Evolutionary conservation across 2,113 vertebrate species (phyloP).

Genomic region (Hippocampus guttulatus): DNA sequence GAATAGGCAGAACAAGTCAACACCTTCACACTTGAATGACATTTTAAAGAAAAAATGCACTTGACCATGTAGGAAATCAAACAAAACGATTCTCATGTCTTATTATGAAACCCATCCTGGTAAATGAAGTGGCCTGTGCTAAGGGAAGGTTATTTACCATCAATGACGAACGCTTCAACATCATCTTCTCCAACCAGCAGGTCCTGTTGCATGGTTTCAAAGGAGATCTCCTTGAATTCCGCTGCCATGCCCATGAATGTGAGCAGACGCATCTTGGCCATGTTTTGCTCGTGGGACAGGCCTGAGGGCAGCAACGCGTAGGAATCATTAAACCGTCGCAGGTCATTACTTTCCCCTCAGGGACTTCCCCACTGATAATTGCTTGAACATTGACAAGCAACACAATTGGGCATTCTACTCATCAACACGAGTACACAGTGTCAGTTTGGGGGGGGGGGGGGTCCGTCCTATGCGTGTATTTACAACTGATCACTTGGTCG

Average conservation of each 20-base stretch:
- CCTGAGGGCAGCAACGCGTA: slow-evolving; percentile 73
- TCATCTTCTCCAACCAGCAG: slow-evolving; percentile 92
- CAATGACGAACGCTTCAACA: slow-evolving; percentile 97
- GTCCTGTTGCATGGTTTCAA: slow-evolving; percentile 95
- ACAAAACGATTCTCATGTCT: background rate
- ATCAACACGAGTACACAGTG: slow-evolving; percentile 56
- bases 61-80: background rate
- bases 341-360: slow-evolving; percentile 82
- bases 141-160: slow-evolving; percentile 74
- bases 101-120: background rate
- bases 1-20: background rate
- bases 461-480: slow-evolving; percentile 67
- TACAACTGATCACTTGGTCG: slow-evolving; percentile 71
- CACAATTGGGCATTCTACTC: slow-evolving; percentile 80
- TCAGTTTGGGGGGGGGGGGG: slow-evolving; percentile 43
- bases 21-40: background rate
- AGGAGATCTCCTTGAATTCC: slow-evolving; percentile 94
- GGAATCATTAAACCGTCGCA: slow-evolving; percentile 69
- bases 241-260: slow-evolving; percentile 99
- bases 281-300: slow-evolving; percentile 92
- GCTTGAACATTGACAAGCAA: slow-evolving; percentile 72
- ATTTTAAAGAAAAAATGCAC: background rate
- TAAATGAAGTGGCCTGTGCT: background rate
- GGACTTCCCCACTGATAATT: slow-evolving; percentile 71
- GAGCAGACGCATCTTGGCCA: slow-evolving; percentile 96